A percentile compares a stretch with the other conserved stretches of the same genome.
Conservation (phyloP, 2,888 invertebrate genomes). For the Leucozona laternaria region DNA sequence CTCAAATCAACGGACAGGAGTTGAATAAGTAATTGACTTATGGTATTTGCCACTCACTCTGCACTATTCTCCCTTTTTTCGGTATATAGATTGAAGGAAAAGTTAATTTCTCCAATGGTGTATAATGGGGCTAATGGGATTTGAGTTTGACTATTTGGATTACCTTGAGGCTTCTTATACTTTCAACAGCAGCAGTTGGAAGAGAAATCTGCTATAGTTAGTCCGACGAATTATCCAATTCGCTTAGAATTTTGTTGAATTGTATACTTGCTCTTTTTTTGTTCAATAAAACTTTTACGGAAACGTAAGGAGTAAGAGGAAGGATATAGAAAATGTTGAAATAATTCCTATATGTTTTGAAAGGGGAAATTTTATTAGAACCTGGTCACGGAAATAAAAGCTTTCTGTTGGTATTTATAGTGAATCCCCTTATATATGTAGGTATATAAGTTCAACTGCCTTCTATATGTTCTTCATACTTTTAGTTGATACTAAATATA, state of each 20-base stretch:
- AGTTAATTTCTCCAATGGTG: constrained; percentile 38
- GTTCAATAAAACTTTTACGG: background rate
- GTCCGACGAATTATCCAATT: constrained; percentile 45
- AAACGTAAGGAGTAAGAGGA: background rate
- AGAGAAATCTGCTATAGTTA: background rate
- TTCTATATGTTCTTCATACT: too few species aligned
- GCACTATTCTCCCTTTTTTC: background rate
- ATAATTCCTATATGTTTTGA: too few species aligned
- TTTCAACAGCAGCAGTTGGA: background rate
- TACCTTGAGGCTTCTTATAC: background rate
- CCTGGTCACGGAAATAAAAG: too few species aligned
- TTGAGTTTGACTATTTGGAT: constrained; percentile 16
- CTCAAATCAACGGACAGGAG: constrained; percentile 31
- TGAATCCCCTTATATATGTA: too few species aligned
- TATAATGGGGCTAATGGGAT: constrained; percentile 40
- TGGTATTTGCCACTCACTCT: constrained; percentile 9
- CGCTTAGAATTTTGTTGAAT: constrained; percentile 46
- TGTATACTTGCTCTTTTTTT: background rate
- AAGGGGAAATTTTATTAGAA: too few species aligned
- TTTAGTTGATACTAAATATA: too few species aligned
- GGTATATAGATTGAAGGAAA: background rate
- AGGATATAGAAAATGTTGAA: background rate
- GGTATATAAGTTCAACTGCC: too few species aligned
- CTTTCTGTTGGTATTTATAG: too few species aligned
- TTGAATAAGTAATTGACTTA: constrained; percentile 53